Percentiles rank a stretch among this genome's conserved stretches.
phyloP scores from a whole-genome alignment of 2,888 invertebrate genomes.

The Protodeltote pygarga region DNA sequence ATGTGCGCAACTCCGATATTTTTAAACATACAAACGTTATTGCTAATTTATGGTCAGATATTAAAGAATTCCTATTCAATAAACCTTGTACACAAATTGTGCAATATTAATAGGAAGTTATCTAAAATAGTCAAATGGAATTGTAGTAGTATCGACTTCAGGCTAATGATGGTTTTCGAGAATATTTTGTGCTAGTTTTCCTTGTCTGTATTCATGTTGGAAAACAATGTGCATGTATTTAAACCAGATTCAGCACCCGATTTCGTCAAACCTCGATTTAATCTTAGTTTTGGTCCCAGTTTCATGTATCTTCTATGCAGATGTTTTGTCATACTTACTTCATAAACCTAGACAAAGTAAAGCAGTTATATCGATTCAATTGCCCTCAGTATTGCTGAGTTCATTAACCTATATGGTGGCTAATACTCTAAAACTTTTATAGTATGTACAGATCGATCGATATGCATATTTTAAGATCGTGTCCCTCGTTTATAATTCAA shows the following conservation, averaged over 20 bases:
- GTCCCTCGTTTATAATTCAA: conserved; percentile 28
- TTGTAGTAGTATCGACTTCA: conserved; percentile 15
- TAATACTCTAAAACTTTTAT: conserved; percentile 5
- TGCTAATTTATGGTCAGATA: no score
- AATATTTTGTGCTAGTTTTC: conserved; percentile 35
- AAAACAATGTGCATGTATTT: no score
- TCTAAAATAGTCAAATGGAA: conserved; percentile 30
- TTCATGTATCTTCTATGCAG: no score
- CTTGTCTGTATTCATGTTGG: conserved; percentile 30
- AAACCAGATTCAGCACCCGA: conserved; percentile 27
- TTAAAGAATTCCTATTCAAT: no score
- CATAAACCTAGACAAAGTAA: no score
- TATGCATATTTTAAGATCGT: conserved; percentile 10
- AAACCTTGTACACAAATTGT: conserved; percentile 27
- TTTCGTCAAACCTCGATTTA: conserved; percentile 10
- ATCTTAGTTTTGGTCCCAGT: conserved; percentile 1
- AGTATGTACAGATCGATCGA: conserved; percentile 13
- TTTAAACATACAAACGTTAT: not conserved
- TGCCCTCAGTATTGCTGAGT: conserved; percentile 15
- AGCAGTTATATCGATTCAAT: no score
- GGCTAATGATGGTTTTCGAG: conserved; percentile 29
- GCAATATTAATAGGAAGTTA: conserved; percentile 29
- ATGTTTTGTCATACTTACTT: no score
- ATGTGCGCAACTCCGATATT: not conserved
- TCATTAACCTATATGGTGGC: conserved; percentile 9